Evolutionary conservation across 2,797 vertebrate species (phyloP).

Genomic region (Diplodus sargus): DNA sequence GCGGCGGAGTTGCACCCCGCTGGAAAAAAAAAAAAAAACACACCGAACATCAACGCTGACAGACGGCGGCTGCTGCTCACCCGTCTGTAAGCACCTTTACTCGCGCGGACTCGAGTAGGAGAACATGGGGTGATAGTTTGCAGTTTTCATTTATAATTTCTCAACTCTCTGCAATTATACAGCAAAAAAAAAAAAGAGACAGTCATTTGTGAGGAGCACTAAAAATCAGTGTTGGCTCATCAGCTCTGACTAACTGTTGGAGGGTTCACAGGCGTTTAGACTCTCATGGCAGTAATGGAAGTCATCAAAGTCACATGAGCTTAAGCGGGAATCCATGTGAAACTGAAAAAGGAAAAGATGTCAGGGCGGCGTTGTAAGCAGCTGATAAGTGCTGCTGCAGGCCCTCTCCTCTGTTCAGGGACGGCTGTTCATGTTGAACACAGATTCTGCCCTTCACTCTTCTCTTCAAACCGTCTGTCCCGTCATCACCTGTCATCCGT

Average conservation of each 20-base stretch:
- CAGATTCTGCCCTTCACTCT: slow-evolving; percentile 22
- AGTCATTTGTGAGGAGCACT: background rate
- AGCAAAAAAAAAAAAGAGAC: background rate
- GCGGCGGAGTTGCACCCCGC: background rate
- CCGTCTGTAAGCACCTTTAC: background rate
- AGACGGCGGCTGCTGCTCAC: background rate
- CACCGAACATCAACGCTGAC: background rate
- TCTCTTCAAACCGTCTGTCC: slow-evolving; percentile 39
- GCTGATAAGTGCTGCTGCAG: slow-evolving; percentile 38
- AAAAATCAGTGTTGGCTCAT: slow-evolving; percentile 5
- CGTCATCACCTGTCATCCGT: slow-evolving; percentile 48
- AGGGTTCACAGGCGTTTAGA: slow-evolving; percentile 12
- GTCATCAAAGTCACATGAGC: background rate
- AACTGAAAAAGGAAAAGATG: background rate
- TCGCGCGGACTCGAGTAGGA: background rate
- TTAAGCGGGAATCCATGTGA: slow-evolving; percentile 17
- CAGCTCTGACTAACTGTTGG: background rate
- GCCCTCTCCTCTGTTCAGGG: slow-evolving; percentile 37
- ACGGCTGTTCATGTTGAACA: slow-evolving; percentile 43
- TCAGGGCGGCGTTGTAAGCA: background rate
- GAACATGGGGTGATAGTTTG: background rate
- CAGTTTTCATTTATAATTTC: background rate
- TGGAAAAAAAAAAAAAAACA: background rate
- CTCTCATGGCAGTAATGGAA: slow-evolving; percentile 3
- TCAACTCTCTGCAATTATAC: background rate